Evolutionary conservation across 2,888 invertebrate species (phyloP).

Genomic region (Drosophila affinis): DNA sequence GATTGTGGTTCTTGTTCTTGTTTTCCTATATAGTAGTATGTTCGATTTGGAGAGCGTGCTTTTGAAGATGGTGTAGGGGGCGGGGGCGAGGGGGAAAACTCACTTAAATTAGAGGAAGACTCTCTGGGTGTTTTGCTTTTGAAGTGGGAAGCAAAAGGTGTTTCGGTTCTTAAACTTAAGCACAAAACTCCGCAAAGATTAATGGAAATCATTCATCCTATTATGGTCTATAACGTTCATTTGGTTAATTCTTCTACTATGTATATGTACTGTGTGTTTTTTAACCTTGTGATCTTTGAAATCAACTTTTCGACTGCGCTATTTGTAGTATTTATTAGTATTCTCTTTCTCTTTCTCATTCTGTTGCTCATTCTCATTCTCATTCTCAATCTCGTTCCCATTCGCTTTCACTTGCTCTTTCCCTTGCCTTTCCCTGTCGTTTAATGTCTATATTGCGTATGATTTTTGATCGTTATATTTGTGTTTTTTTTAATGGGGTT

Average conservation of each 20-base stretch:
- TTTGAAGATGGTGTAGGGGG: conserved; percentile 8
- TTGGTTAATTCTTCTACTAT: conserved; percentile 30
- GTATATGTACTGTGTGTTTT: conserved; percentile 47
- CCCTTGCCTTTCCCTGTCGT: conserved; percentile 1
- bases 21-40: too few relatives aligned
- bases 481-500: conserved; percentile 12
- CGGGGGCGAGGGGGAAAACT: conserved; percentile 30
- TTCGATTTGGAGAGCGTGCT: conserved; percentile 24
- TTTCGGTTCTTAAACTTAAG: conserved; percentile 31
- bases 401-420: background rate
- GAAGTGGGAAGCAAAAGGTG: conserved; percentile 48
- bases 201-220: conserved; percentile 27
- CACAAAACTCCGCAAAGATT: conserved; percentile 42
- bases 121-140: conserved; percentile 52
- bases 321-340: conserved; percentile 24
- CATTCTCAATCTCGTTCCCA: conserved; percentile 3
- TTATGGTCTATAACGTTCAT: conserved; percentile 1
- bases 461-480: conserved; percentile 40
- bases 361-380: conserved; percentile 30
- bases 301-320: conserved; percentile 63
- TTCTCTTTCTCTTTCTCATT: conserved; percentile 29
- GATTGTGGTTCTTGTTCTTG: conserved; percentile 1
- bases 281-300: conserved; percentile 45
- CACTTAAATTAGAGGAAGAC: conserved; percentile 75
- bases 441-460: conserved; percentile 47